Conservation (phyloP, 2,888 invertebrate species). For the Macrosoma leucophasiata region DNA sequence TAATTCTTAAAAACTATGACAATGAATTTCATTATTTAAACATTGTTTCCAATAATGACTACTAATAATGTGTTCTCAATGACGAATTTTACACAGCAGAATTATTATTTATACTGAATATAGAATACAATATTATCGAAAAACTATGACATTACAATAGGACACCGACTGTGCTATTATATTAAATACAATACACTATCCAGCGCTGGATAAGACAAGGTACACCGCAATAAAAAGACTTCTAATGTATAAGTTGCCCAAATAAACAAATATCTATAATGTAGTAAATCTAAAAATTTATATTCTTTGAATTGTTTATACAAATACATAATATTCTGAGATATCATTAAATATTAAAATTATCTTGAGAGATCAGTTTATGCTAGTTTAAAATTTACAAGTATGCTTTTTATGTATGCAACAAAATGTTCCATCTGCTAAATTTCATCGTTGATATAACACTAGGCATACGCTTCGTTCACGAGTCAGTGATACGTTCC, state of each 20-base stretch:
- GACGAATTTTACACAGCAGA: conserved; percentile 71
- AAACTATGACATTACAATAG: conserved; percentile 70
- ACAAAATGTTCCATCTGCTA: conserved; percentile 53
- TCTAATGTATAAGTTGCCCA: conserved; percentile 55
- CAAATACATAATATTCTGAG: conserved; percentile 68
- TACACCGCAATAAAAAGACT: conserved; percentile 51
- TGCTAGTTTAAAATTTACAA: conserved; percentile 73
- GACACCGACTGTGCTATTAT: conserved; percentile 68
- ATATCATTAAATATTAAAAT: conserved; percentile 68
- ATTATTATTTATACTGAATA: conserved; percentile 73
- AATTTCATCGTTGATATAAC: conserved; percentile 58
- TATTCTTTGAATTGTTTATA: conserved; percentile 68
- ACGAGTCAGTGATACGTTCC: conserved; percentile 55
- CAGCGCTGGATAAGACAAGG: conserved; percentile 57
- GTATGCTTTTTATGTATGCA: conserved; percentile 62
- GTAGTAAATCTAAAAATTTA: conserved; percentile 63
- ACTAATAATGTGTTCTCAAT: conserved; percentile 69
- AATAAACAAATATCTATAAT: conserved; percentile 56
- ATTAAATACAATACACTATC: conserved; percentile 58
- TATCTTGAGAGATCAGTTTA: conserved; percentile 74
- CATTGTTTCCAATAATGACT: conserved; percentile 66
- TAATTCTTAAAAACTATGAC: conserved; percentile 72
- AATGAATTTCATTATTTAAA: conserved; percentile 68
- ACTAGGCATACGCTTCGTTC: conserved; percentile 55
- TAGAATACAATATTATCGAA: conserved; percentile 74